These are phyloP conservation scores for Taurulus bubalis DNA, from an alignment of 2,113 vertebrate genomes.

Conservation along the genomic window DNA sequence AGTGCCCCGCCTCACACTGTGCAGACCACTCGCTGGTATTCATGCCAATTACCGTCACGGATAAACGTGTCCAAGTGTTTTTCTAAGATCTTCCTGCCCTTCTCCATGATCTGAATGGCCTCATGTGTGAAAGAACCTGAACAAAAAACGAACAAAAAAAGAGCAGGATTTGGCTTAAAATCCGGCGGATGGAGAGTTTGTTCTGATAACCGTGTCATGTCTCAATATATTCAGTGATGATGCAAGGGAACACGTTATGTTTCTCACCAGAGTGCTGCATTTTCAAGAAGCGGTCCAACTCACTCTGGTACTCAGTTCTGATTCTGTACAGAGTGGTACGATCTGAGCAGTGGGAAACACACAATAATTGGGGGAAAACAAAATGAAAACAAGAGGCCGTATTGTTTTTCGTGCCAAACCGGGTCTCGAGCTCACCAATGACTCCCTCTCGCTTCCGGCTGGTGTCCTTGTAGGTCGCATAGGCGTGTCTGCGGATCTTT, in stretches of 20 bases:
- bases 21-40: constrained; percentile 19
- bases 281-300: constrained; percentile 67
- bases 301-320: constrained; percentile 80
- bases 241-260: not conserved
- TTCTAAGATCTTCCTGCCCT: constrained; percentile 74
- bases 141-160: not conserved
- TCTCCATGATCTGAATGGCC: constrained; percentile 76
- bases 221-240: not conserved
- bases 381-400: not conserved
- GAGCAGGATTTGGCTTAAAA: too few relatives aligned
- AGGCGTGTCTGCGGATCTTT: constrained; percentile 65
- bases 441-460: constrained; percentile 65
- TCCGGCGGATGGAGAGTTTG: too few relatives aligned
- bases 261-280: constrained; percentile 43
- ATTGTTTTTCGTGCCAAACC: not conserved
- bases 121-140: constrained; percentile 57
- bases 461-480: constrained; percentile 63
- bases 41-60: constrained; percentile 58
- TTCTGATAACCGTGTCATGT: not conserved
- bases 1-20: constrained; percentile 16
- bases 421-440: constrained; percentile 71
- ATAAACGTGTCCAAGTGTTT: constrained; percentile 78
- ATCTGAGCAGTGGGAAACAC: constrained; percentile 59
- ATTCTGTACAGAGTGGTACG: constrained; percentile 79
- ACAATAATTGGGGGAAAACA: not conserved